Evolutionary conservation across 2,113 vertebrate species (phyloP), one percentile per base, ranked within the genome.

Genomic region (Sinocyclocheilus rhinocerous): DNA sequence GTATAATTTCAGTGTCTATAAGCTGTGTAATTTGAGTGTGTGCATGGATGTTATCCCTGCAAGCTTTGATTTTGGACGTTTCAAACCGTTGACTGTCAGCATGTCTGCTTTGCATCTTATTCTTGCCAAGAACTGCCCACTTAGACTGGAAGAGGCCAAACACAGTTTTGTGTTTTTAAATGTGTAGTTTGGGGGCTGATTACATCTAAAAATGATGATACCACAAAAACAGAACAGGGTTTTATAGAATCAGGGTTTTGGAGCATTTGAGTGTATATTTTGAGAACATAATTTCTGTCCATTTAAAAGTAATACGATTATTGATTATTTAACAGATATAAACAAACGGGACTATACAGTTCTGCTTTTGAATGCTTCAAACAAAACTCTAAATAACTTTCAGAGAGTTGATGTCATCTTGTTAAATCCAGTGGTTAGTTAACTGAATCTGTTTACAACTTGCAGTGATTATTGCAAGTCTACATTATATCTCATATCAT

Each of bases 1-100:
- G n/a, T 48, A 81, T 81, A 81, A 81, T 81, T 81, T 81, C 7
- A 81, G 79, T 65, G 13, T 39, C 57, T 65, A 11, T 81, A 48
- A 16, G 26, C 5, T 79, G 76, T 81, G 79, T 81, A 65, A 48
- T 45, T 81, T 65, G 59, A 65, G 36, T 81, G 59, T 65, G 22
- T 26, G 1, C 22, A 24, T 76, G 85, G 84, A 78, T 76, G 61
- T 81, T 55, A 80, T 79, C 55, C 20, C 50, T 79, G 20, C 13
- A 42, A 26, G 63, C 22, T 81, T 65, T 48, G 13, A 81, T 48
- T 65, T 42, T 26, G 24, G 8, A 61, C 36, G 2, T 18, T 45
- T 63, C 0, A 13, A 2, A 48, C 11, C 7, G 24, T 80, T 79
- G 75, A 77, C 48, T 79, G 33, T 78, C 20, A 36, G 57, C 26